phyloP scores from a whole-genome alignment of 2,888 invertebrate genomes.

The Pinctada fucata region DNA sequence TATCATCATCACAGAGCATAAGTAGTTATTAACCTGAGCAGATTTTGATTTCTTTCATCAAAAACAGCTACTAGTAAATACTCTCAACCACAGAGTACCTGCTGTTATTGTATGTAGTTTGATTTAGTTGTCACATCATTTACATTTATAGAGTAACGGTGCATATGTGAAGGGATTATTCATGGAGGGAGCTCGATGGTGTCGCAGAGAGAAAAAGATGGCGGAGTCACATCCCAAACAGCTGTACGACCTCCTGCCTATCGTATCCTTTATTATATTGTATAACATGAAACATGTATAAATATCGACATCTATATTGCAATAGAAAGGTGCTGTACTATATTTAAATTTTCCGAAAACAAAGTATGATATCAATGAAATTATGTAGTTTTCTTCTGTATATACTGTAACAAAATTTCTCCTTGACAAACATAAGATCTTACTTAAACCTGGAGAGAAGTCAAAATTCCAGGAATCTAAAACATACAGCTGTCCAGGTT shows the following conservation, averaged over 20 bases:
- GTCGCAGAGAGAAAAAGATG: slow-evolving; percentile 60
- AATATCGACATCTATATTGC: neutral
- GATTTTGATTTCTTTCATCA: too few species aligned
- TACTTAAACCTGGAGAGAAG: slow-evolving; percentile 72
- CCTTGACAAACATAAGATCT: slow-evolving; percentile 57
- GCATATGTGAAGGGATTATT: slow-evolving; percentile 74
- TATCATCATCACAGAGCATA: too few species aligned
- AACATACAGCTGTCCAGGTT: slow-evolving; percentile 73
- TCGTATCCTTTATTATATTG: slow-evolving; percentile 68
- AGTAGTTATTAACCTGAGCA: too few species aligned
- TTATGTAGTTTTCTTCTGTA: neutral
- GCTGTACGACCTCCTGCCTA: slow-evolving; percentile 74
- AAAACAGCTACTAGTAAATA: too few species aligned
- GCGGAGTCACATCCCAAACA: slow-evolving; percentile 72
- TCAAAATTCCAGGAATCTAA: slow-evolving; percentile 61
- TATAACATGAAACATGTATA: neutral
- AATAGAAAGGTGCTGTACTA: neutral
- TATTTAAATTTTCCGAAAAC: neutral
- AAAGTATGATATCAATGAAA: neutral
- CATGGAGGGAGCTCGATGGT: slow-evolving; percentile 76
- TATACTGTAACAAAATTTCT: too few species aligned
- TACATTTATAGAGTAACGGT: slow-evolving; percentile 67
- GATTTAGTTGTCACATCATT: neutral
- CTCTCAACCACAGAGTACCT: too few species aligned
- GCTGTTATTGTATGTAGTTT: too few species aligned